phyloP scores from a whole-genome alignment of 2,888 invertebrate genomes.

The Drosophila algonquin region DNA sequence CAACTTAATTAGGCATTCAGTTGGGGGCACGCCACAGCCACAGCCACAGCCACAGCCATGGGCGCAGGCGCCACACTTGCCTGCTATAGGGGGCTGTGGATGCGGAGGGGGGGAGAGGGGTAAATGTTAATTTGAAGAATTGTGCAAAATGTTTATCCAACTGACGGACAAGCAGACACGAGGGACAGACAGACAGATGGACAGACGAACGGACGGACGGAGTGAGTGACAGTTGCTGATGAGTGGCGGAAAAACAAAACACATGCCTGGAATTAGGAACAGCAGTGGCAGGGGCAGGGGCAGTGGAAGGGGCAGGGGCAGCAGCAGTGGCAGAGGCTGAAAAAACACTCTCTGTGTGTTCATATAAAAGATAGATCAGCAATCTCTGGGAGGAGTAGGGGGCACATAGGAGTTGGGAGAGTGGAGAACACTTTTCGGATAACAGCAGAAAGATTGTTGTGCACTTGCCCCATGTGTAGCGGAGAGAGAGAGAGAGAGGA shows the following conservation, averaged over 20 bases:
- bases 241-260: slow-evolving; percentile 30
- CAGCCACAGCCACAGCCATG: neutral
- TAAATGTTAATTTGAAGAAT: slow-evolving; percentile 64
- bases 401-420: neutral
- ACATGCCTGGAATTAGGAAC: slow-evolving; percentile 21
- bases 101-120: slow-evolving; percentile 7
- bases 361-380: slow-evolving; percentile 39
- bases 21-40: slow-evolving; percentile 23
- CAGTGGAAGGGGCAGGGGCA: too few relatives aligned
- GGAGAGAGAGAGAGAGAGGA: neutral
- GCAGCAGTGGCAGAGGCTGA: too few relatives aligned
- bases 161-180: slow-evolving; percentile 12
- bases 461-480: neutral
- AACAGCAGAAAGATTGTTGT: slow-evolving; percentile 11
- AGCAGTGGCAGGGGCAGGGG: neutral
- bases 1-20: slow-evolving; percentile 73
- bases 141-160: slow-evolving; percentile 54
- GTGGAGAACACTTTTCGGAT: slow-evolving; percentile 26
- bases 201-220: slow-evolving; percentile 21
- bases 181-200: neutral
- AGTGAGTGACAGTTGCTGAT: slow-evolving; percentile 65
- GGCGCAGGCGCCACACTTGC: slow-evolving; percentile 72
- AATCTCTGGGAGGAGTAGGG: slow-evolving; percentile 38
- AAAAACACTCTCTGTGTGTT: slow-evolving; percentile 11
- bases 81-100: too few relatives aligned